phyloP scores from a whole-genome alignment of 2,113 vertebrate genomes.

The Cephalopholis sonnerati region DNA sequence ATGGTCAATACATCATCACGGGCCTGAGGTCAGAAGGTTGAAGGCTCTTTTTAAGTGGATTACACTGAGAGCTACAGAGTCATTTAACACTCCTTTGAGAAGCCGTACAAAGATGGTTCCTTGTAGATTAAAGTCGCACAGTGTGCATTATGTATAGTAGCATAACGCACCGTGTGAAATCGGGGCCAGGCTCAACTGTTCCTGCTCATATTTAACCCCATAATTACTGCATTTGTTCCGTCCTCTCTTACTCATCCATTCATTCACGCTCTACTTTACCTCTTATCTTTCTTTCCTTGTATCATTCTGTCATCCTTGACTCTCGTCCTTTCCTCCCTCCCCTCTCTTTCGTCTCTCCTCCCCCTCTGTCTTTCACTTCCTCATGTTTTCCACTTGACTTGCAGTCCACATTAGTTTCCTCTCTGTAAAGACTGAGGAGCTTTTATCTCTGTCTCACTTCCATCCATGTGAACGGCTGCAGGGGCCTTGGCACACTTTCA shows the following conservation, averaged over 20 bases:
- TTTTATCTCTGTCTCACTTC: constrained; percentile 41
- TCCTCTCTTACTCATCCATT: not conserved
- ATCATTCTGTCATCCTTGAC: not conserved
- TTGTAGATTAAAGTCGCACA: not conserved
- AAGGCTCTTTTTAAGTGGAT: not conserved
- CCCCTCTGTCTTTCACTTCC: constrained; percentile 38
- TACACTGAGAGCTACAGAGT: not conserved
- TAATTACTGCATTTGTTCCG: not conserved
- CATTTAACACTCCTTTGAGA: not conserved
- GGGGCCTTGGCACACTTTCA: constrained; percentile 9
- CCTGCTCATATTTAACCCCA: not conserved
- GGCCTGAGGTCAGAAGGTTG: not conserved
- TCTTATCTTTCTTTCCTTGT: not conserved
- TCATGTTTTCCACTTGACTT: constrained; percentile 42
- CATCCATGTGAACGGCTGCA: constrained; percentile 45
- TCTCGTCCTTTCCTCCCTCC: not conserved
- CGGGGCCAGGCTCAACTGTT: not conserved
- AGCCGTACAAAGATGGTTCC: not conserved
- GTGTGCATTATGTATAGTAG: not conserved
- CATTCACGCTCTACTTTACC: not conserved
- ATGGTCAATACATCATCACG: constrained; percentile 15
- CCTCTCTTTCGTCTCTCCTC: not conserved
- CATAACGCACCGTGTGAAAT: not conserved
- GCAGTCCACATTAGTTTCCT: constrained; percentile 21
- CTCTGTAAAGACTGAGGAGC: constrained; percentile 23